These are phyloP conservation scores for Siniperca chuatsi DNA, from an alignment of 2,113 vertebrate species.

Conservation along the genomic window DNA sequence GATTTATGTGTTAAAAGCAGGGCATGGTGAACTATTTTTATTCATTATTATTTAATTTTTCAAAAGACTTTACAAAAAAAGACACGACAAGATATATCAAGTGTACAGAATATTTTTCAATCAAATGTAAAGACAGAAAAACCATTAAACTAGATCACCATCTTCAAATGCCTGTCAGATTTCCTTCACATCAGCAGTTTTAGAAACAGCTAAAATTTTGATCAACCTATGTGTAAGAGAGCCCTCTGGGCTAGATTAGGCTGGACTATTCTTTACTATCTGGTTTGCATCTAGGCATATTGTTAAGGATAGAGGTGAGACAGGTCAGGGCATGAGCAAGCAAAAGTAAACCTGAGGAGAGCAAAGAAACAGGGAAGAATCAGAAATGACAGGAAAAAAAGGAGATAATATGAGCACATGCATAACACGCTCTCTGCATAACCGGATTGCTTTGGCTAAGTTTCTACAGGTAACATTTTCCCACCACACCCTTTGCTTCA, in stretches of 20 bases:
- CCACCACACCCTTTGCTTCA: constrained; percentile 78
- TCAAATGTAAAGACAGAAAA: too few species aligned
- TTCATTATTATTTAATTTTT: too few species aligned
- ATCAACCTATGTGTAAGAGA: not conserved
- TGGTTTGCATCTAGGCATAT: not conserved
- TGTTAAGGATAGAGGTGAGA: not conserved
- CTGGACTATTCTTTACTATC: not conserved
- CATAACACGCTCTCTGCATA: constrained; percentile 27
- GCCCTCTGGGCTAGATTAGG: not conserved
- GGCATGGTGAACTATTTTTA: too few species aligned
- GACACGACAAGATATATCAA: too few species aligned
- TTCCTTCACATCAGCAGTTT: not conserved
- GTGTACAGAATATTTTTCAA: too few species aligned
- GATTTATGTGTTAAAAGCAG: too few species aligned
- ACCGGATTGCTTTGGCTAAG: constrained; percentile 59
- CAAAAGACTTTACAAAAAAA: too few species aligned
- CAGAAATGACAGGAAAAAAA: too few species aligned
- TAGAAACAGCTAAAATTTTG: not conserved
- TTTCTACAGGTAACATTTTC: constrained; percentile 54
- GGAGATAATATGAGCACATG: not conserved
- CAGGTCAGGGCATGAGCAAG: not conserved
- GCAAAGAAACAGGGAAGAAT: not conserved
- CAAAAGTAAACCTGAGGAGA: not conserved
- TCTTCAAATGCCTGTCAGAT: not conserved
- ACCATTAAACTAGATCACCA: not conserved